Base-by-base conservation (phyloP, 2,888 invertebrate genomes). In the Nemotelus nigrinus region DNA sequence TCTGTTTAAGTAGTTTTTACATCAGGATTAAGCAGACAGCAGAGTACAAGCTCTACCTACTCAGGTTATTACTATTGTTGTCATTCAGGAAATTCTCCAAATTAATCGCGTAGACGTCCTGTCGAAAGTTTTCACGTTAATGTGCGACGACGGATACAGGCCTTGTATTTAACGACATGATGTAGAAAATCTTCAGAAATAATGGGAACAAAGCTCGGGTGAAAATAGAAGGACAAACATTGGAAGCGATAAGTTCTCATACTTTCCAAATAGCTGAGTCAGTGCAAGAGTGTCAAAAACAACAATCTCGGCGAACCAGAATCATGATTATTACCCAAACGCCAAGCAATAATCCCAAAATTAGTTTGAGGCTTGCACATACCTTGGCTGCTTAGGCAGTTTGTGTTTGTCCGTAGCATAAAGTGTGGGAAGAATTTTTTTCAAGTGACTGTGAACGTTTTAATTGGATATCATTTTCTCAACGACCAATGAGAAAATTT, bases 191-290 rank as follows among this genome's bases (percentile, higher is more conserved):
- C 25, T 25, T 25, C 25, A 25, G 25, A 25, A 25, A 25, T 25
- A 25, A 63, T 41, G 1, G 67, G n/a, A n/a, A n/a, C 58, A 44
- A 43, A 5, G n/a, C 55, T 58, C n/a, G 8, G 47, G 25, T 60
- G 53, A 67, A 78, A 78, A 78, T 76, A 70, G 78, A 78, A 78
- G 77, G 77, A 78, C 76, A 80, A 80, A 76, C 79, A 65, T 77
- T 80, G 63, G 78, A 76, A 77, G 78, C 70, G 79, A 77, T 78
- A 80, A 80, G 78, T 80, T 76, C 78, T 80, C 79, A 78, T 80
- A 78, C 77, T 77, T 68, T 57, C 57, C 75, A 78, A 78, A 25
- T 6, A 47, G 70, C 70, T 70, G 70, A 70, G 53, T 70, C 70
- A 70, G 70, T 53, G 55, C 70, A 55, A 41, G 39, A 10, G 53